These are phyloP conservation scores for Chionis minor DNA, from an alignment of 2,113 vertebrate genomes.

Conservation along the genomic window DNA sequence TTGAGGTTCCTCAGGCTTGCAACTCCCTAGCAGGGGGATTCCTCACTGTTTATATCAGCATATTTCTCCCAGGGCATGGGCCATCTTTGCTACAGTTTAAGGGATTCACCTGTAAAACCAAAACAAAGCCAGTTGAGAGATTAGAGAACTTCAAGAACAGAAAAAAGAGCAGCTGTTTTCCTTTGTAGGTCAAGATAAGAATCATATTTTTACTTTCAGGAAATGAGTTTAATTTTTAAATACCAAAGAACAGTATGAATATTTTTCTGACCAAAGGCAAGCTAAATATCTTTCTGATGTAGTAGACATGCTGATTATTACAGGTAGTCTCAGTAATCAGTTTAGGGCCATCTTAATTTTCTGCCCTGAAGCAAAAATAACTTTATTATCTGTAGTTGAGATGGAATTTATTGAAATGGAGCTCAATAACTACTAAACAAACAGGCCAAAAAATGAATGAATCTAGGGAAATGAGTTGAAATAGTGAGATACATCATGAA, in stretches of 20 bases:
- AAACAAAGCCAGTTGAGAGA: neutral
- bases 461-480: slow-evolving; percentile 57
- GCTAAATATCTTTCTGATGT: slow-evolving; percentile 20
- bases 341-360: neutral
- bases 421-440: slow-evolving; percentile 52
- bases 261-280: slow-evolving; percentile 23
- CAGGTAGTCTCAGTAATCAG: slow-evolving; percentile 16
- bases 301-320: neutral
- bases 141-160: neutral
- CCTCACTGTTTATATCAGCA: neutral
- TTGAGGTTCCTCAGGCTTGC: neutral
- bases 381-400: neutral
- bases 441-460: slow-evolving; percentile 51
- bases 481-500: slow-evolving; percentile 61
- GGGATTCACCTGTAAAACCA: neutral
- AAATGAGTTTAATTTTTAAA: slow-evolving; percentile 47
- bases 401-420: slow-evolving; percentile 52
- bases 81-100: neutral
- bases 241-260: neutral
- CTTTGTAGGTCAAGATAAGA: slow-evolving; percentile 12
- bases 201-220: slow-evolving; percentile 12
- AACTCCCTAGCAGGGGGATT: neutral
- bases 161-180: neutral
- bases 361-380: neutral
- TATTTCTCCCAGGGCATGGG: neutral